These are phyloP conservation scores for Dendronephthya gigantea DNA, from an alignment of 64 coral and sea anemone genomes.

Conservation along the genomic window DNA sequence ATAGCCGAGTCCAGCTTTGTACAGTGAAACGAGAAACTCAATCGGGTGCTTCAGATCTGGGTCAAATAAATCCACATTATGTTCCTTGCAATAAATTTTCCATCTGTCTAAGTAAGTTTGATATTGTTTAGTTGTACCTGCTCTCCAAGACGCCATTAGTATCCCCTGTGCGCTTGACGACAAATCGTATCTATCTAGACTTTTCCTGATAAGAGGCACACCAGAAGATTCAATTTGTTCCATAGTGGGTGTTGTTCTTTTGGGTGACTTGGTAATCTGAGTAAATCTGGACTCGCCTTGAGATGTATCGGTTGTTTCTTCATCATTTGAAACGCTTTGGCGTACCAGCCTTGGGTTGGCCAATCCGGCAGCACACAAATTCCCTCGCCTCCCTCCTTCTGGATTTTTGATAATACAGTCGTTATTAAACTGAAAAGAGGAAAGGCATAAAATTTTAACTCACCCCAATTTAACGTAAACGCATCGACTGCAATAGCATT, in stretches of 20 bases:
- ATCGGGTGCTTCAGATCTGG: background rate
- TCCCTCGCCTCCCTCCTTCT: constrained; percentile 3
- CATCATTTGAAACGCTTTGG: constrained; percentile 19
- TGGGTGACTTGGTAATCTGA: constrained; percentile 27
- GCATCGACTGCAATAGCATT: background rate
- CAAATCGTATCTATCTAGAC: background rate
- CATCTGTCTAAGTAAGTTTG: background rate
- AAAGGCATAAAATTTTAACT: constrained; percentile 34
- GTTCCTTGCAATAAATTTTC: constrained; percentile 6
- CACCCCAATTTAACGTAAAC: background rate
- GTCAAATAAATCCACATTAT: background rate
- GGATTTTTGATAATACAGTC: background rate
- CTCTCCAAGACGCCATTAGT: constrained; percentile 29
- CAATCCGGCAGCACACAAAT: constrained; percentile 26
- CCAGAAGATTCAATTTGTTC: background rate
- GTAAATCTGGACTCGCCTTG: constrained; percentile 17
- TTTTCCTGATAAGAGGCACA: constrained; percentile 27
- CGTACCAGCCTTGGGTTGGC: constrained; percentile 28
- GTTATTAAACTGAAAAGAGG: constrained; percentile 27
- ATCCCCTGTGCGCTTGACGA: background rate
- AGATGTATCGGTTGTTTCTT: constrained; percentile 22
- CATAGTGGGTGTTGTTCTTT: constrained; percentile 23
- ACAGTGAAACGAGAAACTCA: too few relatives aligned
- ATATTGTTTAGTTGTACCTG: constrained; percentile 20
- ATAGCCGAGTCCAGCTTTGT: too few relatives aligned